These are phyloP conservation scores for Lasioglossum marginatum DNA, from an alignment of 2,888 invertebrate genomes.

Conservation along the genomic window DNA sequence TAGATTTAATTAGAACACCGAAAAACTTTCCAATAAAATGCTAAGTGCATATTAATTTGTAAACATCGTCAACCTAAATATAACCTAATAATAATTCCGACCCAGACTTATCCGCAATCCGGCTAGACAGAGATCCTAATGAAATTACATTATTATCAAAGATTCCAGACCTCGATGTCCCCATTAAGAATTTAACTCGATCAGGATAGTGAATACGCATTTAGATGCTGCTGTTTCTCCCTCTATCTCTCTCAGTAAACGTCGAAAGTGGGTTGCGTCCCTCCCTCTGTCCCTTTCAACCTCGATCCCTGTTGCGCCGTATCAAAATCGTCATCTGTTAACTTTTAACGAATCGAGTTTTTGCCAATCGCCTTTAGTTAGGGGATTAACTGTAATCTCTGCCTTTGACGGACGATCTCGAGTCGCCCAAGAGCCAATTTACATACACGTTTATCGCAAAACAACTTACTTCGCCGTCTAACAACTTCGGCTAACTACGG, in stretches of 20 bases:
- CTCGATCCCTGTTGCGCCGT: background rate
- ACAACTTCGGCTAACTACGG: slow-evolving; percentile 55
- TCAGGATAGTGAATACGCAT: background rate
- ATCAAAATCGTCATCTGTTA: slow-evolving; percentile 4
- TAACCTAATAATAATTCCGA: background rate
- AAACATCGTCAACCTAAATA: background rate
- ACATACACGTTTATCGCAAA: slow-evolving; percentile 50
- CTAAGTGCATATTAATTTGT: background rate
- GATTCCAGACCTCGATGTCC: background rate
- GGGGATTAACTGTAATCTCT: slow-evolving; percentile 35
- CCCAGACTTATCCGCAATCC: background rate
- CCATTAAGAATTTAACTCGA: background rate
- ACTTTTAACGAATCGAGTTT: slow-evolving; percentile 53
- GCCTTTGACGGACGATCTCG: slow-evolving; percentile 26
- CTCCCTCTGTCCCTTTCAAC: background rate
- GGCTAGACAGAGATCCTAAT: background rate
- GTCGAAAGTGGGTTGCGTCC: background rate
- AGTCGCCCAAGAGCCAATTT: slow-evolving; percentile 44
- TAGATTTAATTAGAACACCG: background rate
- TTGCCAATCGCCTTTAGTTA: slow-evolving; percentile 24
- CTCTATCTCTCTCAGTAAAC: too few species aligned
- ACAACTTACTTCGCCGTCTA: slow-evolving; percentile 50
- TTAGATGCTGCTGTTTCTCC: background rate
- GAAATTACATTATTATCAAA: background rate
- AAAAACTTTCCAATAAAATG: background rate